Evolutionary conservation across 2,888 invertebrate species (phyloP).

Genomic region (Calameuta filiformis): DNA sequence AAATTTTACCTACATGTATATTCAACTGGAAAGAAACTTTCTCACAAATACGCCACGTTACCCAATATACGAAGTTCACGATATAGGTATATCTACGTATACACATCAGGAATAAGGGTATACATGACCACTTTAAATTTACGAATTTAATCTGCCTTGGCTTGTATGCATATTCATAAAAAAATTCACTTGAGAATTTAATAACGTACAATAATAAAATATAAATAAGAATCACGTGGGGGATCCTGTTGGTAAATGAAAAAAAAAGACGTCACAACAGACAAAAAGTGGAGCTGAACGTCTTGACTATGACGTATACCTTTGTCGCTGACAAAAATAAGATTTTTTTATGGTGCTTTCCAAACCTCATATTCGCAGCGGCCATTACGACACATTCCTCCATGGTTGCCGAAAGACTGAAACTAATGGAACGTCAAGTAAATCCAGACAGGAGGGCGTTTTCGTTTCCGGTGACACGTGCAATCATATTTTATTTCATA

Average conservation of each 20-base stretch:
- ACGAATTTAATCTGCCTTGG: background rate
- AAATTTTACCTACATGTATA: background rate
- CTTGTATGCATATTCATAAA: background rate
- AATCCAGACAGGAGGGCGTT: constrained; percentile 19
- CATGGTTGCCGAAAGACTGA: constrained; percentile 10
- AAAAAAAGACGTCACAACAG: background rate
- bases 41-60: background rate
- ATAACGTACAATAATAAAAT: background rate
- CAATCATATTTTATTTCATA: constrained; percentile 37
- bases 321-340: background rate
- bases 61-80: background rate
- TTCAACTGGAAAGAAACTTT: background rate
- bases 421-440: constrained; percentile 29
- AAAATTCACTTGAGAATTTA: background rate
- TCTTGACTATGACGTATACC: background rate
- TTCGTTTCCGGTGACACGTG: constrained; percentile 26
- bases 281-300: background rate
- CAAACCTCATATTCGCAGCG: background rate
- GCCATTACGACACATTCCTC: background rate
- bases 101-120: background rate
- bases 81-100: background rate
- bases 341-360: background rate
- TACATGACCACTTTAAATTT: background rate
- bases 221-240: background rate
- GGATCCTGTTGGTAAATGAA: background rate